Conservation (phyloP, 2,113 vertebrate species). For the Ochotona princeps region DNA sequence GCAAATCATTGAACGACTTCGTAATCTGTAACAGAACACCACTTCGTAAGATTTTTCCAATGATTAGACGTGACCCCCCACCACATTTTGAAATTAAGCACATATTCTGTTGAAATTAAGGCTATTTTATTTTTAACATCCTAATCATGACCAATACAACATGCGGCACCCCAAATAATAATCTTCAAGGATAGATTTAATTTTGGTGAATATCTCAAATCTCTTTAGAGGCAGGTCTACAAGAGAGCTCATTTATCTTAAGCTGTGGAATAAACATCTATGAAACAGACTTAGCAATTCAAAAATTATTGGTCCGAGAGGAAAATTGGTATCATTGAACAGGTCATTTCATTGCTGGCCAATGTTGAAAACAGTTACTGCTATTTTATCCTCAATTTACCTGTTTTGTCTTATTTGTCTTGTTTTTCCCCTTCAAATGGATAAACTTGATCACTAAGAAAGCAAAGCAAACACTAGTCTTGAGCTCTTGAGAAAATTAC, state of each 20-base stretch:
- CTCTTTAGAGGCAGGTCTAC: background rate
- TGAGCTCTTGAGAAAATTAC: background rate
- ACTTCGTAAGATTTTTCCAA: background rate
- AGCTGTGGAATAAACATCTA: background rate
- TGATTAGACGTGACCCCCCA: background rate
- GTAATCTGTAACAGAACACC: background rate
- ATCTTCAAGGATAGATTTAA: background rate
- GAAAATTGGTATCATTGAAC: background rate
- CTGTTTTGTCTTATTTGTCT: background rate
- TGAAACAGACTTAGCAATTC: background rate
- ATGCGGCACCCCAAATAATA: background rate
- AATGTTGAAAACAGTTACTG: background rate
- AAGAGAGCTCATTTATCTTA: constrained; percentile 9
- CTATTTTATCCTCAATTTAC: background rate
- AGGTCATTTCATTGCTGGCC: background rate
- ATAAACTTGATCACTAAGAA: background rate
- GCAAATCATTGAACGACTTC: background rate
- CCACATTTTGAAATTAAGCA: background rate
- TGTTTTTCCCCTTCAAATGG: background rate
- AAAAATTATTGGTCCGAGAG: background rate
- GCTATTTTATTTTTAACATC: background rate
- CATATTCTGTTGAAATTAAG: constrained; percentile 20
- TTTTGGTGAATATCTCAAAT: background rate
- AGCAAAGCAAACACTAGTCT: background rate
- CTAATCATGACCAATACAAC: background rate